Percentiles rank a stretch among this genome's conserved stretches.
phyloP scores from a whole-genome alignment of 2,113 vertebrate genomes.

The Dromaius novaehollandiae region DNA sequence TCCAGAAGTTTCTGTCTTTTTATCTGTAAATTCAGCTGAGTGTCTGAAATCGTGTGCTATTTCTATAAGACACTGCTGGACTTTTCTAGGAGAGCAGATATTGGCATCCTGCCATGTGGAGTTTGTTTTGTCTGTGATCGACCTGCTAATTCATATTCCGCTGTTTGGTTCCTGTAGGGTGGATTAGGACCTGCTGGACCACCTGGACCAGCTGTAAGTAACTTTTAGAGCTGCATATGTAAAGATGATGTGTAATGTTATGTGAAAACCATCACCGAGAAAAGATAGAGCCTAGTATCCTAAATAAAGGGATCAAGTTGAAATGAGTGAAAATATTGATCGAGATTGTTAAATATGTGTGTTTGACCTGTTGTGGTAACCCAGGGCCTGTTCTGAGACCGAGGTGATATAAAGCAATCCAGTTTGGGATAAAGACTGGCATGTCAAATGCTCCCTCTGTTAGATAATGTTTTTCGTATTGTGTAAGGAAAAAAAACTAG shows the following conservation, averaged over 20 bases:
- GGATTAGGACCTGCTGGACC: slow-evolving; percentile 88
- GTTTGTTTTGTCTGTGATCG: not conserved
- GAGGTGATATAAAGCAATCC: not conserved
- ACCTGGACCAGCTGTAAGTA: slow-evolving; percentile 90
- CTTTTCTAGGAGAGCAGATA: not conserved
- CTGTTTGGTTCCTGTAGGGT: slow-evolving; percentile 77
- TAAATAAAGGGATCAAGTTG: not conserved
- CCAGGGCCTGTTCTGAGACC: not conserved
- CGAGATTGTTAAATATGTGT: not conserved
- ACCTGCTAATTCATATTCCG: not conserved
- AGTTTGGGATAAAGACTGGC: not conserved
- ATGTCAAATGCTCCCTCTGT: not conserved
- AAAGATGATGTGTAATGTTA: accelerated
- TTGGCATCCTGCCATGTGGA: accelerated
- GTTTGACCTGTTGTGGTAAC: not conserved
- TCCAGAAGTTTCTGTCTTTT: not conserved
- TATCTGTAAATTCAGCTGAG: not conserved
- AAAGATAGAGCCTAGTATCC: not conserved
- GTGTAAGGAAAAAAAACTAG: not conserved
- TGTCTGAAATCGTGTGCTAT: not conserved
- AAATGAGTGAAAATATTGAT: not conserved
- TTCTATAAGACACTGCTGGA: not conserved
- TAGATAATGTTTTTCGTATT: not conserved
- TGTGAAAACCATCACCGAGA: not conserved
- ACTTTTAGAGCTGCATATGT: not conserved